Percentiles rank a stretch among this genome's conserved stretches.
phyloP scores from a whole-genome alignment of 2,113 vertebrate genomes.

The Nipponia nippon region DNA sequence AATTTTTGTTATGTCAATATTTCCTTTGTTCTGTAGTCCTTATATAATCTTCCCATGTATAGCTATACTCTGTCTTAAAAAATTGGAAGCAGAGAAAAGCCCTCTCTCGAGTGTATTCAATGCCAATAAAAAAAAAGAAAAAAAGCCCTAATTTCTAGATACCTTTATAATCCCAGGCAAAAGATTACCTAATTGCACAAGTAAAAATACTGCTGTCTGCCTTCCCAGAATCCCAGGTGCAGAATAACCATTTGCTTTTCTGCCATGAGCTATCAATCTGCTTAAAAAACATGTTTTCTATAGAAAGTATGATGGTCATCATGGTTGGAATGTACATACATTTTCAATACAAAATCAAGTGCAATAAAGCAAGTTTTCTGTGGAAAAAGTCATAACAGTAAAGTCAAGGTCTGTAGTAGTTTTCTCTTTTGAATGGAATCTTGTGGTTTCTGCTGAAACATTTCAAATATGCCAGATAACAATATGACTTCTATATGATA shows the following conservation, averaged over 20 bases:
- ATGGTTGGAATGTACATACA: not conserved
- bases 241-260: not conserved
- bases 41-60: not conserved
- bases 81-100: not conserved
- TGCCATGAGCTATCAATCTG: not conserved
- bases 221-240: not conserved
- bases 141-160: not conserved
- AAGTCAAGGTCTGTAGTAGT: not conserved
- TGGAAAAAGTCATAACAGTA: rapidly evolving
- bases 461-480: not conserved
- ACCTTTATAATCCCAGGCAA: not conserved
- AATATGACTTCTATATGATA: not conserved
- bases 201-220: not conserved
- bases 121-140: not conserved
- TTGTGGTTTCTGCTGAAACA: not conserved
- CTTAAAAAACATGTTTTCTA: not conserved
- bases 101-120: not conserved
- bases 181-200: not conserved
- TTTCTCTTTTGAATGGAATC: not conserved
- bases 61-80: not conserved
- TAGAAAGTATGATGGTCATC: not conserved
- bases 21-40: not conserved
- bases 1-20: not conserved
- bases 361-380: not conserved
- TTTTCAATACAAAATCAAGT: not conserved